Conservation (phyloP, 2,797 vertebrate genomes). For the Enteromius argenteus region DNA sequence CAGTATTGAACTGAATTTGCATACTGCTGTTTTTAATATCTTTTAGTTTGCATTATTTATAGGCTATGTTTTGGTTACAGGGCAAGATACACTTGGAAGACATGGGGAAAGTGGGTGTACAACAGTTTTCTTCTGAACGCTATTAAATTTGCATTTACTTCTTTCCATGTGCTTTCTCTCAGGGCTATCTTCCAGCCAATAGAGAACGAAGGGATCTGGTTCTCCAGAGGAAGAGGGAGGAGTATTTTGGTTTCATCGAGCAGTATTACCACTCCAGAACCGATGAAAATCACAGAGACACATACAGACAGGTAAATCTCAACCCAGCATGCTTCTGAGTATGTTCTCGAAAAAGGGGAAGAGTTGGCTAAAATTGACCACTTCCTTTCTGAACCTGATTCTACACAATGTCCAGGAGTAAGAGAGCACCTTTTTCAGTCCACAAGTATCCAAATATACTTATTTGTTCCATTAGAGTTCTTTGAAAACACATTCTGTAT, state of each 20-base stretch:
- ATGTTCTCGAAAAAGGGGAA: neutral
- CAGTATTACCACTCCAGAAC: conserved; percentile 98
- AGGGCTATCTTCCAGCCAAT: conserved; percentile 97
- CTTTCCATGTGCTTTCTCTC: conserved; percentile 31
- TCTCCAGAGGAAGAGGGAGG: conserved; percentile 92
- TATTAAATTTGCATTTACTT: neutral
- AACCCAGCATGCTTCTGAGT: neutral
- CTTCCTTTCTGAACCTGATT: neutral
- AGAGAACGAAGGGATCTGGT: conserved; percentile 91
- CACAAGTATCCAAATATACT: neutral
- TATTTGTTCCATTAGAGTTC: neutral
- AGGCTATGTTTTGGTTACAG: neutral
- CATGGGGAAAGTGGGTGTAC: neutral
- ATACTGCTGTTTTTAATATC: neutral
- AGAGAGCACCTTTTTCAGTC: neutral
- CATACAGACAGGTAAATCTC: conserved; percentile 91
- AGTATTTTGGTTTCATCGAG: conserved; percentile 97
- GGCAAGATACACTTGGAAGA: neutral
- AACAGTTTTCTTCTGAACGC: neutral
- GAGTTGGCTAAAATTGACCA: neutral
- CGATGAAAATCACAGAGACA: conserved; percentile 95
- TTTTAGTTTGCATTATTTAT: conserved; percentile 30
- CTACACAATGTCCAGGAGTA: neutral
- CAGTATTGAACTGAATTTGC: neutral
- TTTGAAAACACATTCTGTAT: neutral